Evolutionary conservation across 53 echinoderm and acorn worm species (phyloP).

Genomic region (Zoroaster sp.): DNA sequence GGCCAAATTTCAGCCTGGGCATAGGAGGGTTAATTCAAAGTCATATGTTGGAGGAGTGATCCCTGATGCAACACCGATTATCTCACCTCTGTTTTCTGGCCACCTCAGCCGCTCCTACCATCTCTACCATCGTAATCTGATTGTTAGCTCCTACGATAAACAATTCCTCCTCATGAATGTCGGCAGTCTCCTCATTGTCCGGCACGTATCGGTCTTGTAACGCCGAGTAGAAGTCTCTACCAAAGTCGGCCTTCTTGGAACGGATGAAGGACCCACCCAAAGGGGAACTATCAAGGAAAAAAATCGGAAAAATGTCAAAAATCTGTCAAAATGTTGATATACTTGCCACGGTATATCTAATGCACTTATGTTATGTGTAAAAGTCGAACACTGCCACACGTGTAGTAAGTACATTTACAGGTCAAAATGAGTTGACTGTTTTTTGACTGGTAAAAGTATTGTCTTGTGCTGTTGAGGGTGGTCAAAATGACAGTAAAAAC

Average conservation of each 20-base stretch:
- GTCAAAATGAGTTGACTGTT: too few relatives aligned
- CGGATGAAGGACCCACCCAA: constrained; percentile 88
- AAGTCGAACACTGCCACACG: neutral
- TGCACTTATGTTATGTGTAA: neutral
- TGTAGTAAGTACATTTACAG: too few relatives aligned
- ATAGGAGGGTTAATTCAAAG: too few relatives aligned
- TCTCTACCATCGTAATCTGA: constrained; percentile 73
- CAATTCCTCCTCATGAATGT: constrained; percentile 73
- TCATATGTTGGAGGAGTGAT: too few relatives aligned
- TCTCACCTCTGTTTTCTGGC: constrained; percentile 83
- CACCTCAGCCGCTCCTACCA: constrained; percentile 86
- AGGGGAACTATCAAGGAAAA: constrained; percentile 58
- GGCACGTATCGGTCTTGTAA: constrained; percentile 81
- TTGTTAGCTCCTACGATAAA: constrained; percentile 52
- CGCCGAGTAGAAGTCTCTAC: constrained; percentile 68
- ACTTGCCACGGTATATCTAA: too few relatives aligned
- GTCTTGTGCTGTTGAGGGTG: too few relatives aligned
- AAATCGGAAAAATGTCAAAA: too few relatives aligned
- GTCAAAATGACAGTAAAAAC: too few relatives aligned
- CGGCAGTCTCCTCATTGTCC: constrained; percentile 77
- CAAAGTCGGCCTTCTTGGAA: constrained; percentile 84
- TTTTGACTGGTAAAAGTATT: too few relatives aligned
- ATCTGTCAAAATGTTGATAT: too few relatives aligned
- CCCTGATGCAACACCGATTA: too few relatives aligned
- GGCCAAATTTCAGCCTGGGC: too few relatives aligned